A percentile compares a stretch with the other conserved stretches of the same genome.
phyloP scores from a whole-genome alignment of 92 coral and sea anemone species.

The Epizoanthus ramosus region DNA sequence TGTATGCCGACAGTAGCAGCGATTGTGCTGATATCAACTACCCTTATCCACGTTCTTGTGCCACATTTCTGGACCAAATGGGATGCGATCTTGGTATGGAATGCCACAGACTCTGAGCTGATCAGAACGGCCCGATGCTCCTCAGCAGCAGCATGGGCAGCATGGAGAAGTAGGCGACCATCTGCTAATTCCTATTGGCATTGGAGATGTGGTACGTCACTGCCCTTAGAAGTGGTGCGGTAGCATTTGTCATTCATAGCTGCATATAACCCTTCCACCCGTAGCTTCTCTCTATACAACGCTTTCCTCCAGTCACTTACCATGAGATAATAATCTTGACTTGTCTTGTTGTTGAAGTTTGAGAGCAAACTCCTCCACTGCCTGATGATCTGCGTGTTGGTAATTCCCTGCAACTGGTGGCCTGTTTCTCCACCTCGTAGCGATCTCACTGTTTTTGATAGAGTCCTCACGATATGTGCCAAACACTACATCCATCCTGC shows the following conservation, averaged over 20 bases:
- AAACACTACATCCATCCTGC: slow-evolving; percentile 58
- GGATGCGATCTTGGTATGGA: no score
- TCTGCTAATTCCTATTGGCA: no score
- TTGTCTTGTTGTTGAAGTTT: slow-evolving; percentile 27
- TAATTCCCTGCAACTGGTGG: slow-evolving; percentile 47
- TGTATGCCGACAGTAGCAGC: slow-evolving; percentile 5
- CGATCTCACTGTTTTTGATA: slow-evolving; percentile 44
- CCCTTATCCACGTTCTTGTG: slow-evolving; percentile 5
- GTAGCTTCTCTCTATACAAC: slow-evolving; percentile 35
- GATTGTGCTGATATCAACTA: neutral
- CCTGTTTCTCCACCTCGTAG: slow-evolving; percentile 41
- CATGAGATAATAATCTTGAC: slow-evolving; percentile 18
- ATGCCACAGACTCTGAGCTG: no score
- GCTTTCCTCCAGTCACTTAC: slow-evolving; percentile 29
- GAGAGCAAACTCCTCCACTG: slow-evolving; percentile 45
- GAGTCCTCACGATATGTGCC: slow-evolving; percentile 47
- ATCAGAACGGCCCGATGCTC: neutral
- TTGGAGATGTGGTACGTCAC: no score
- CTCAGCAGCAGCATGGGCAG: neutral
- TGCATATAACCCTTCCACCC: slow-evolving; percentile 36
- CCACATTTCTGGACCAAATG: slow-evolving; percentile 22
- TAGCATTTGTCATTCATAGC: slow-evolving; percentile 33
- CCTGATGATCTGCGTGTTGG: slow-evolving; percentile 50
- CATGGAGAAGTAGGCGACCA: no score
- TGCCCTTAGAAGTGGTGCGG: slow-evolving; percentile 13